Evolutionary conservation across 2,797 vertebrate species (phyloP).

Genomic region (Esox masquinongy): DNA sequence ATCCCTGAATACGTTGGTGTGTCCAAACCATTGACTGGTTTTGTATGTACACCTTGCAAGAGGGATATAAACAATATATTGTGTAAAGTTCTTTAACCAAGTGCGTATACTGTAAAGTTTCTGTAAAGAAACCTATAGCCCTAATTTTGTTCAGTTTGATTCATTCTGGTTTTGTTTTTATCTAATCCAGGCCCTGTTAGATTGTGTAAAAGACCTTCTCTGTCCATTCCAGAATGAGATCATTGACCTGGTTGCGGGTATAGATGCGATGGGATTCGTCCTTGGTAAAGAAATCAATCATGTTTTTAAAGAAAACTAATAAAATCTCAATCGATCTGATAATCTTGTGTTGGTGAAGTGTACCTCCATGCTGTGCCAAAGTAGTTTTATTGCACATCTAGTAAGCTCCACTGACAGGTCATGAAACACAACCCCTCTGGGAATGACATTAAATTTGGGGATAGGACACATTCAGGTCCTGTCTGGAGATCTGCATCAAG

Average conservation of each 20-base stretch:
- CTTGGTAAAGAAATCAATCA: slow-evolving; percentile 70
- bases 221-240: slow-evolving; percentile 75
- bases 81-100: background rate
- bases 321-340: background rate
- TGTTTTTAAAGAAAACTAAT: background rate
- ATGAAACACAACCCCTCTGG: no score
- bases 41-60: background rate
- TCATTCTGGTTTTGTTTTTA: slow-evolving; percentile 17
- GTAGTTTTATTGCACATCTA: no score
- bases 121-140: background rate
- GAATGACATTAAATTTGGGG: slow-evolving; percentile 63
- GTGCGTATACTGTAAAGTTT: background rate
- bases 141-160: background rate
- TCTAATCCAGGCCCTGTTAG: slow-evolving; percentile 76
- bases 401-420: no score
- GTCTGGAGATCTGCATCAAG: background rate
- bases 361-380: no score
- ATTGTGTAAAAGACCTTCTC: slow-evolving; percentile 82
- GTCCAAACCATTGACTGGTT: no score
- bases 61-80: background rate
- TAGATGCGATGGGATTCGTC: slow-evolving; percentile 91
- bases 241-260: slow-evolving; percentile 84
- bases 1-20: no score
- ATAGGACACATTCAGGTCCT: background rate
- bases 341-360: slow-evolving; percentile 12